Evolutionary conservation across 2,797 vertebrate genomes (phyloP).

Genomic region (Gymnothorax javanicus): DNA sequence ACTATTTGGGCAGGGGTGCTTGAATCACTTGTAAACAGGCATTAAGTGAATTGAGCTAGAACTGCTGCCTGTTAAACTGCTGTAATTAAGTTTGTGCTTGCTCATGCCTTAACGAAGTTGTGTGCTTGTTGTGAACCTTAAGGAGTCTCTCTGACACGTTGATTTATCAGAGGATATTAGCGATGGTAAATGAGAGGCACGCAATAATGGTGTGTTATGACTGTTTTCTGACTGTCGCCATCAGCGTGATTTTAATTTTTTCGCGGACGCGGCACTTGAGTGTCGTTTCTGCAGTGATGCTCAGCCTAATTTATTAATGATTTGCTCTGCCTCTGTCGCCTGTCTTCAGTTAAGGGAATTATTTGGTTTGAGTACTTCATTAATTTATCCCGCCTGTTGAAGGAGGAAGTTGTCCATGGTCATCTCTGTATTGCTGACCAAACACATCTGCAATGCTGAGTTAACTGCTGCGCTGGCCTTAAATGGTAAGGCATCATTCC

Average conservation of each 20-base stretch:
- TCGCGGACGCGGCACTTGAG: background rate
- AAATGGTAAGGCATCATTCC: background rate
- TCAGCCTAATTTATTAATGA: conserved; percentile 24
- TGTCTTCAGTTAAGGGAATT: conserved; percentile 28
- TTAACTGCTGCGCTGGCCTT: background rate
- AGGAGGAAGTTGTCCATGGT: conserved; percentile 23
- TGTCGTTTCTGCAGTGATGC: background rate
- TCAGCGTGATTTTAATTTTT: conserved; percentile 13
- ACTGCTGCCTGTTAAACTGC: background rate
- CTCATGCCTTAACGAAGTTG: background rate
- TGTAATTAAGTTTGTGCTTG: conserved; percentile 10
- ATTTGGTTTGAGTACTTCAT: conserved; percentile 29
- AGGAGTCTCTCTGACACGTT: background rate
- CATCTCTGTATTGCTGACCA: conserved; percentile 33
- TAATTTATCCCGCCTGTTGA: conserved; percentile 26
- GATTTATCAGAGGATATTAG: background rate
- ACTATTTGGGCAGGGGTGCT: background rate
- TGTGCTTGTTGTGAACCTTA: background rate
- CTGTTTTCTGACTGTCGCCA: conserved; percentile 17
- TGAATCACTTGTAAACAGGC: background rate
- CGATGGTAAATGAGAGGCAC: background rate
- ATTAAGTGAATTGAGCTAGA: background rate
- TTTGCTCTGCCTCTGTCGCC: conserved; percentile 13
- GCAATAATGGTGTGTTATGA: conserved; percentile 2
- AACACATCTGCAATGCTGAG: conserved; percentile 16